Evolutionary conservation across 1,140 invertebrate species (phyloP).

Genomic region (Augochlora pura): DNA sequence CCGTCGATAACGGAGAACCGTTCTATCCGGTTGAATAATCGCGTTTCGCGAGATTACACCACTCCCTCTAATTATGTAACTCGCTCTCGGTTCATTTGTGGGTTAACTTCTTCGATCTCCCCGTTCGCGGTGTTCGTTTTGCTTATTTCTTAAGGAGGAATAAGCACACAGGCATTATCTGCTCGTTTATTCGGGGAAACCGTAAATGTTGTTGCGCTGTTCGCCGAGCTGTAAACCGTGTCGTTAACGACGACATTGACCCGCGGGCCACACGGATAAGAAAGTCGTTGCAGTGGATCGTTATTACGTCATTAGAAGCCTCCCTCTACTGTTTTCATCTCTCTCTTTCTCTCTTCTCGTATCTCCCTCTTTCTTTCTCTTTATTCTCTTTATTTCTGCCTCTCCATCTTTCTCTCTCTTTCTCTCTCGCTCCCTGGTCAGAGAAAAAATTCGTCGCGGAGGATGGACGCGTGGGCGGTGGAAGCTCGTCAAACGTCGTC

Average conservation of each 20-base stretch:
- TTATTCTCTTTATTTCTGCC: too few species aligned
- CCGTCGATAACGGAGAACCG: background rate
- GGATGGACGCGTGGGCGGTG: background rate
- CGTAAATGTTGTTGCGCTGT: background rate
- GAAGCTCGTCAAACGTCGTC: background rate
- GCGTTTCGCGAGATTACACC: constrained; percentile 7
- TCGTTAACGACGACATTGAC: constrained; percentile 28
- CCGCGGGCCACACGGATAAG: constrained; percentile 8
- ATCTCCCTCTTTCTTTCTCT: too few species aligned
- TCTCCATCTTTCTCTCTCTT: too few species aligned
- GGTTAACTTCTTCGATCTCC: background rate
- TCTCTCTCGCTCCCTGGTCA: too few species aligned
- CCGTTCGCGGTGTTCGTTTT: too few species aligned
- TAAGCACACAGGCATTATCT: background rate
- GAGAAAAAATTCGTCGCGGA: background rate
- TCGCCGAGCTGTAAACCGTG: too few species aligned
- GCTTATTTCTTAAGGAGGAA: too few species aligned
- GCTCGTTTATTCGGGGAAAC: background rate
- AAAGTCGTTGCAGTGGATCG: constrained; percentile 2
- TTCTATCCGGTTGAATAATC: constrained; percentile 2
- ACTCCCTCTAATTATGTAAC: background rate
- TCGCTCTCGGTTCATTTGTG: background rate
- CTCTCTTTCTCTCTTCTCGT: too few species aligned
- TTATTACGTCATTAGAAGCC: background rate
- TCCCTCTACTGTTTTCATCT: too few species aligned